Evolutionary conservation across 2,797 vertebrate genomes (phyloP).

Genomic region (Rhinichthys osculus): DNA sequence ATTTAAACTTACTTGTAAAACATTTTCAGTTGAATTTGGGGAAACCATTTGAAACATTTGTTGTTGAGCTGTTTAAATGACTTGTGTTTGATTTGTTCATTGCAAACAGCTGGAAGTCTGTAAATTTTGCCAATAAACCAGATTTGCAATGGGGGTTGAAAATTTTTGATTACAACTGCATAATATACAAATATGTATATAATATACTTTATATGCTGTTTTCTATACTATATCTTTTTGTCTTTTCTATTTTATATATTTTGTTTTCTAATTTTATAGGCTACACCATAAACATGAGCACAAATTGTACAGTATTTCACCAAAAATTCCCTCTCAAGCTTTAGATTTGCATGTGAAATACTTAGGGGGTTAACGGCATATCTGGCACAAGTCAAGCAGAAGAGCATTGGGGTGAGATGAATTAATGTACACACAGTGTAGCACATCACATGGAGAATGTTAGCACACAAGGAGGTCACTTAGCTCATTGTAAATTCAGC

Average conservation of each 20-base stretch:
- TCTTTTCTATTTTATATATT: neutral
- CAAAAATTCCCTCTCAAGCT: neutral
- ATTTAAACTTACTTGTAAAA: too few relatives aligned
- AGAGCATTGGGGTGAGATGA: constrained; percentile 32
- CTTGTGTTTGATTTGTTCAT: too few relatives aligned
- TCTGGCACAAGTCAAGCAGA: constrained; percentile 31
- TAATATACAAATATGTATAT: neutral
- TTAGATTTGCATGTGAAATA: neutral
- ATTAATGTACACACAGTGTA: constrained; percentile 56
- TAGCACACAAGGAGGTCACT: constrained; percentile 59
- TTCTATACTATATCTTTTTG: neutral
- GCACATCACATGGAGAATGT: constrained; percentile 41
- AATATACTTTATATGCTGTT: neutral
- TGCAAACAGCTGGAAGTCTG: too few relatives aligned
- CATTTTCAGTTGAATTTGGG: too few relatives aligned
- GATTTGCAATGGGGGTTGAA: too few relatives aligned
- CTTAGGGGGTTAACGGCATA: constrained; percentile 5
- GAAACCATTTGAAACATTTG: too few relatives aligned
- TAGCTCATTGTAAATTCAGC: constrained; percentile 69
- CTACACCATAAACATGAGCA: neutral
- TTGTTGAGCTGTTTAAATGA: too few relatives aligned
- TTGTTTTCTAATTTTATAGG: neutral
- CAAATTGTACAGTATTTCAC: neutral
- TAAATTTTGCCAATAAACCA: too few relatives aligned
- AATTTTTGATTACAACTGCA: too few relatives aligned